A percentile compares a stretch with the other conserved stretches of the same genome.
Evolutionary conservation across 2,888 invertebrate species (phyloP).

Genomic region (Epinotia demarniana): DNA sequence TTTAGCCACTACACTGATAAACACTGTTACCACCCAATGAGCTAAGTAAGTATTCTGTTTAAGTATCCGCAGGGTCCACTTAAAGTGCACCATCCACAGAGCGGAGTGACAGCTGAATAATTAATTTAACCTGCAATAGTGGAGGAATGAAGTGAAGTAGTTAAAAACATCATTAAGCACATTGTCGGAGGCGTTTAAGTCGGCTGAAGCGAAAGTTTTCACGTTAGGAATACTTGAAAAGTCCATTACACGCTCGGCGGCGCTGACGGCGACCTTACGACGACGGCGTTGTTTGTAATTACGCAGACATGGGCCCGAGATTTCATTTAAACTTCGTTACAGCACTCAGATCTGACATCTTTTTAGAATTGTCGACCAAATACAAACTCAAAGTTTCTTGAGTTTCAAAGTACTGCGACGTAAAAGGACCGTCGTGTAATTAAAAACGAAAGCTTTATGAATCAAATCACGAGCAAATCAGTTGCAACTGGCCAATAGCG

Average conservation of each 20-base stretch:
- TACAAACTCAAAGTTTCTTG: constrained; percentile 16
- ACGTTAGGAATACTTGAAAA: constrained; percentile 83
- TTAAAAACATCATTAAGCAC: constrained; percentile 82
- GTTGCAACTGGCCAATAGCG: not conserved
- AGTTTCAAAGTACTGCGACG: constrained; percentile 2
- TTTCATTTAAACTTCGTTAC: constrained; percentile 81
- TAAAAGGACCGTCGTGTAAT: not conserved
- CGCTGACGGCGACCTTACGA: constrained; percentile 71
- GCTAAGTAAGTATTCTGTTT: constrained; percentile 44
- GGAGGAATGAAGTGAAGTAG: constrained; percentile 71
- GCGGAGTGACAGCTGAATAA: constrained; percentile 62
- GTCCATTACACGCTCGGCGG: constrained; percentile 82
- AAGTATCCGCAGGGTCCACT: constrained; percentile 39
- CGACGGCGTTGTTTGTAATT: constrained; percentile 78
- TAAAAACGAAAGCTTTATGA: not conserved
- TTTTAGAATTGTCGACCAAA: constrained; percentile 66
- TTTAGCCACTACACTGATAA: constrained; percentile 36
- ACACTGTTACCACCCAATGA: constrained; percentile 40
- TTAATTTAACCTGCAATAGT: constrained; percentile 75
- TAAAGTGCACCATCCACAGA: constrained; percentile 44
- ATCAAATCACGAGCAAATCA: not conserved
- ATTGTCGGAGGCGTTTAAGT: constrained; percentile 78
- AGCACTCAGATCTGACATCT: constrained; percentile 68
- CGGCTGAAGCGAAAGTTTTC: constrained; percentile 77
- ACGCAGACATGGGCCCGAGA: constrained; percentile 76